Conservation (phyloP, 1,140 invertebrate genomes). For the Calosoma granatense region DNA sequence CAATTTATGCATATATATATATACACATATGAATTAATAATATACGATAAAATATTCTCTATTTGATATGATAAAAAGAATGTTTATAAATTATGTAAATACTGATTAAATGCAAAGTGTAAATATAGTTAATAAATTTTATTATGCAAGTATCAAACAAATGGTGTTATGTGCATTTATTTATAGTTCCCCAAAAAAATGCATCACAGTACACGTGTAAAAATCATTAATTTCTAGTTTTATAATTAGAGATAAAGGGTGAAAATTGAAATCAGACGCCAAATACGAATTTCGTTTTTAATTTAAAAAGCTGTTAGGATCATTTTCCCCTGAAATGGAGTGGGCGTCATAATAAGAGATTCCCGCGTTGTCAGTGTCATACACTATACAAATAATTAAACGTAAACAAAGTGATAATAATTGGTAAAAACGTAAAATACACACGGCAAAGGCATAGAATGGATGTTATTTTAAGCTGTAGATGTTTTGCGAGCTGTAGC, state of each 20-base stretch:
- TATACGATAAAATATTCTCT: too few species aligned
- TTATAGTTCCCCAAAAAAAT: too few species aligned
- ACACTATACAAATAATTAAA: conserved; percentile 19
- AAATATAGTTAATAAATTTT: too few species aligned
- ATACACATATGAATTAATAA: too few species aligned
- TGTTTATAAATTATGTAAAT: too few species aligned
- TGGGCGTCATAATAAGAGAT: conserved; percentile 6
- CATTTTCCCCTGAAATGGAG: not conserved
- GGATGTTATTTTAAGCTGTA: not conserved
- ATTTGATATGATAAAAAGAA: too few species aligned
- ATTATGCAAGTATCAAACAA: too few species aligned
- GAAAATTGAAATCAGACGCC: conserved; percentile 10
- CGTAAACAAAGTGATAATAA: conserved; percentile 7
- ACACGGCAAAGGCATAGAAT: too few species aligned
- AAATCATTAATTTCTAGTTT: conserved; percentile 6
- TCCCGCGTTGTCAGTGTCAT: conserved; percentile 11
- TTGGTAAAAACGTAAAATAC: not conserved
- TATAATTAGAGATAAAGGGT: not conserved
- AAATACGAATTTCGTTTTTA: not conserved
- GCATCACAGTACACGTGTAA: too few species aligned
- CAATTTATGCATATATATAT: too few species aligned
- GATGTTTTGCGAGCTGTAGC: not conserved
- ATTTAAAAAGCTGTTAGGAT: not conserved
- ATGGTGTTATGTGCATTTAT: too few species aligned
- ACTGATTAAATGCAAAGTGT: too few species aligned